These are phyloP conservation scores for Todiramphus saurophagus DNA, from an alignment of 2,113 vertebrate genomes.

Conservation along the genomic window DNA sequence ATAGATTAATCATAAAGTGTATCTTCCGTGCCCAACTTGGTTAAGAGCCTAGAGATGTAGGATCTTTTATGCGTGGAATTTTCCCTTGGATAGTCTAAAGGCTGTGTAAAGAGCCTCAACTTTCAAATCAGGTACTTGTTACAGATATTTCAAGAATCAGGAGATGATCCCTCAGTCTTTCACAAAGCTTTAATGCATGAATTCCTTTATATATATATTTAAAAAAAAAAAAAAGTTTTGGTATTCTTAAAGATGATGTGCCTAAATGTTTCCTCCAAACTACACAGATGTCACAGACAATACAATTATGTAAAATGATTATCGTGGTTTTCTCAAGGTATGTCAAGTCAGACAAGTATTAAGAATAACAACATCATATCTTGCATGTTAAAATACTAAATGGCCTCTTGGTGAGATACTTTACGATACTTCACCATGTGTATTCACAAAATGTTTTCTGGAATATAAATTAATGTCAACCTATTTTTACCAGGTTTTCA, in stretches of 20 bases:
- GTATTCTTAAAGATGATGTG: background rate
- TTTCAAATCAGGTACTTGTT: background rate
- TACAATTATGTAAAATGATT: background rate
- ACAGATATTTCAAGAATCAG: background rate
- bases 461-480: background rate
- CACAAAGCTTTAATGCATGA: background rate
- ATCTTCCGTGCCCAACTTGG: background rate
- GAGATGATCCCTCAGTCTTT: background rate
- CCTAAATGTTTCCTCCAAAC: background rate
- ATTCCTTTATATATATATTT: no score
- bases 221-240: background rate
- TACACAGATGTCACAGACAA: background rate
- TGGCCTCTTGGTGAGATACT: background rate
- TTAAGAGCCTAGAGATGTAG: background rate
- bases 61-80: background rate
- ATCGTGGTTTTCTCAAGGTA: background rate
- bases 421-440: background rate
- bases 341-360: background rate
- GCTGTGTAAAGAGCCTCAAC: background rate
- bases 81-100: background rate
- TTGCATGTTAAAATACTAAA: background rate
- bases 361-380: background rate
- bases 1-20: background rate
- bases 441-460: background rate
- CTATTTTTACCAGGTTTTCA: background rate